Base-by-base conservation (phyloP, 1,140 invertebrate genomes). In the Magallana ariakensis region DNA sequence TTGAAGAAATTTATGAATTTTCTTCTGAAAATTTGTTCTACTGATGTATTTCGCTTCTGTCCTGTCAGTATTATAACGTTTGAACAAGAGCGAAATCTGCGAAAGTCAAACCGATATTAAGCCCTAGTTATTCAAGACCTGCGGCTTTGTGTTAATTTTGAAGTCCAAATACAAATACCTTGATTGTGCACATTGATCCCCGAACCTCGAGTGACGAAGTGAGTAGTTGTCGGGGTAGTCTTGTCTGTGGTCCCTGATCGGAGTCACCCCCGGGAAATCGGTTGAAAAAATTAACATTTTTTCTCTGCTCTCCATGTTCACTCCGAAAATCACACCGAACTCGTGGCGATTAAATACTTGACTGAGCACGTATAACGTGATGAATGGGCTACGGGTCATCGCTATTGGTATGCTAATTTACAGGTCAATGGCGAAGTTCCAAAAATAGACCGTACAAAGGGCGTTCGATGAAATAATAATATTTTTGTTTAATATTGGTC, bases 261-360 rank as follows among this genome's bases (percentile, higher is more conserved):
- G 66, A 75, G 22, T 33, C 66, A 75, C 66, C 66, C 22, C 66
- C 22, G 19, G 66, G 66, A 75, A 75, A 75, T 75, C 66, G 66
- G 9, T 75, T 26, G 33, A 62, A 16, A 62, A 26, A 26, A 26
- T 13, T 33, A 13, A 26, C 13, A 26, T 26, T 19, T 75, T 75
- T 22, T 26, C 66, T 26, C 66, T 26, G 19, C 22, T 26, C 33
- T 19, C 66, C 66, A 75, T 75, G 19, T 75, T 13, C 22, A 26
- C 13, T 46, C 19, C 22, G 66, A 26, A 70, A 75, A 75, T 75
- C 66, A 75, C 66, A 75, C 22, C 66, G 33, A 26, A 19, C 33
- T 26, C 66, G 66, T 75, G 66, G 66, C 66, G 26, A 13, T 70
- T n/a, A 70, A 70, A 70, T n/a, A n/a, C 3, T 70, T 75, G 66